Evolutionary conservation across 2,113 vertebrate species (phyloP), one percentile per base, ranked within the genome.

Genomic region (Empidonax traillii): DNA sequence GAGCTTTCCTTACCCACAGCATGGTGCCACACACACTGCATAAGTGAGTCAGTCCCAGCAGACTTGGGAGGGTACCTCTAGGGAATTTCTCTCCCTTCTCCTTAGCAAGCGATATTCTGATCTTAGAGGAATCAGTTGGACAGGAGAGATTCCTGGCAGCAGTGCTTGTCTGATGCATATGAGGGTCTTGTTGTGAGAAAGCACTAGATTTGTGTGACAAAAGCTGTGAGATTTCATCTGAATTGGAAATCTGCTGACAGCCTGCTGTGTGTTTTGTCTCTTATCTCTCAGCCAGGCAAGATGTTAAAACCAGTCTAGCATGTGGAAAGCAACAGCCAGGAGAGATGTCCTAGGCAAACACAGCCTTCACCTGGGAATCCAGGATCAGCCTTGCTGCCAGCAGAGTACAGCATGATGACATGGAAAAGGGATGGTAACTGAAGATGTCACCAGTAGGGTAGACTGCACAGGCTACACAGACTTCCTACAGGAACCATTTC

Each of bases 231-330:
- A 76, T 77, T 80, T 93, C 85, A 51, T 83, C 46, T 58, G 41
- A 73, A 51, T 27, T 88, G 83, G 68, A 92, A 94, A 88, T 55
- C 51, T 59, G 28, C 82, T 90, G 75, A 14, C 19, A 4, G 78
- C 58, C 53, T 77, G 75, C 88, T 93, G 13, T 49, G 71, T 86
- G 55, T 83, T 95, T 94, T 90, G 53, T 46, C 31, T 94, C 20
- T n/a, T 44, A 37, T 56, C 66, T 90, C 12, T 73, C 92, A 92
- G 59, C 37, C 79, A 71, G 58, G 66, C 4, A 4, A 93, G 17
- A 53, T 4, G 1, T 39, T 88, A 73, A 83, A 94, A 76, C 20
- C 46, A 90, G 49, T 46, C 62, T 90, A 30, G 71, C 58, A 46
- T 30, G 63, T 25, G 33, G 41, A 87, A 91, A 85, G 44, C 66